Base-by-base conservation (phyloP, 2,113 vertebrate species). In the Syrrhaptes paradoxus region DNA sequence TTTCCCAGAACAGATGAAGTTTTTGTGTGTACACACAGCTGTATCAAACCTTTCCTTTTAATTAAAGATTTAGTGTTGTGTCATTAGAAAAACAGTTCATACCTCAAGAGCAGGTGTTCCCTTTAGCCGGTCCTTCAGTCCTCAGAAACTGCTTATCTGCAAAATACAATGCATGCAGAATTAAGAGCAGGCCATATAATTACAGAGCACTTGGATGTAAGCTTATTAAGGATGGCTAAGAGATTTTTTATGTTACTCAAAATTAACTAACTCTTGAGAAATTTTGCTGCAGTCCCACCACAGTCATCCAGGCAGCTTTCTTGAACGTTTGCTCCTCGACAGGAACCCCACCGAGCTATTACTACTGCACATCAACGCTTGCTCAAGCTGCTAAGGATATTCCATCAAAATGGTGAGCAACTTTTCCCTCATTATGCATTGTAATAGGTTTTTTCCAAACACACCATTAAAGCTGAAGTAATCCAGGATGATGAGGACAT, bases 91-190 rank as follows among this genome's bases (percentile, higher is more conserved):
- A 54, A 4, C 7, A 73, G 55, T 0, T 71, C 96, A 16, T 97
- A 97, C 97, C 97, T 97, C 93, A 86, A 81, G 25, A 91, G 91
- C 78, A 74, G 90, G 72, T 3, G 88, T 17, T 86, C 84, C 58
- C 77, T 88, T 88, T 9, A 32, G 75, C 77, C 43, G 82, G 58
- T 63, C 14, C 77, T 66, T 57, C 62, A 73, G 61, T 71, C 93
- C 80, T 89, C 94, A 87, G 65, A 43, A 80, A 36, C 22, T 11
- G 67, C 54, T 92, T 22, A 26, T 51, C 97, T 97, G 95, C 74
- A 96, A 95, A 78, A 96, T 4, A 97, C 54, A 92, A 74, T 1
- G 21, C 25, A 26, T 1, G 25, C n/a, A 45, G 15, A n/a, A 21
- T 58, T 68, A 14, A 68, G 59, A 72, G 19, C 59, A 17, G 52